These are phyloP conservation scores for Chunga burmeisteri DNA, from an alignment of 2,113 vertebrate genomes.

Conservation along the genomic window DNA sequence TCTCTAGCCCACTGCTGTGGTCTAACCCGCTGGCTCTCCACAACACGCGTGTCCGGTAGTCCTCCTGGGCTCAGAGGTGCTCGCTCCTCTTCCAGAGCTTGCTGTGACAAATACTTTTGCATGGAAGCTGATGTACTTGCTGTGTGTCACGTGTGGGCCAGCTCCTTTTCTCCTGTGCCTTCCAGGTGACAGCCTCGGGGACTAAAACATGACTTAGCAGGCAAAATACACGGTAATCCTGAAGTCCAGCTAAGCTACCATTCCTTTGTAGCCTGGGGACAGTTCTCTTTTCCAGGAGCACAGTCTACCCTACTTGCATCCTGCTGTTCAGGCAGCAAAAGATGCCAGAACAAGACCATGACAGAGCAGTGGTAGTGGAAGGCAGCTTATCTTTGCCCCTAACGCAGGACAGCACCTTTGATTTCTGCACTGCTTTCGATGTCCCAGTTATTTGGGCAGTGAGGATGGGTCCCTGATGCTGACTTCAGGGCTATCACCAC, in stretches of 20 bases:
- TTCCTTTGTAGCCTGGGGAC: not conserved
- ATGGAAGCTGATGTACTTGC: not conserved
- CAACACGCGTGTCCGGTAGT: accelerated
- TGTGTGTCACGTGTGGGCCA: not conserved
- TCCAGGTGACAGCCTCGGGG: not conserved
- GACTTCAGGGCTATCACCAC: not conserved
- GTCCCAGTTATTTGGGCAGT: not conserved
- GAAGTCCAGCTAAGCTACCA: not conserved
- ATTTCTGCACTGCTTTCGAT: not conserved
- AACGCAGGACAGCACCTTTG: not conserved
- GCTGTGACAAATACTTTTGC: not conserved
- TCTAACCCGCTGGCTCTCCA: not conserved
- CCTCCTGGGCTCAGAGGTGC: not conserved
- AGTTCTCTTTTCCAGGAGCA: not conserved
- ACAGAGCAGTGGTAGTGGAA: not conserved
- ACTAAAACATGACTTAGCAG: not conserved
- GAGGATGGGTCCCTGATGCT: not conserved
- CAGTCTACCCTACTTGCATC: not conserved
- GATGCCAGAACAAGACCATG: not conserved
- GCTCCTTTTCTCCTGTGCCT: not conserved
- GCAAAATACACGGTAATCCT: not conserved
- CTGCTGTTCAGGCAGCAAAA: not conserved
- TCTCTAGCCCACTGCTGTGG: not conserved
- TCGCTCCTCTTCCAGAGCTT: not conserved
- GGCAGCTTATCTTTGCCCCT: not conserved